A percentile compares a stretch with the other conserved stretches of the same genome.
phyloP scores from a whole-genome alignment of 1,140 invertebrate genomes.

The Cyphomyrmex costatus region DNA sequence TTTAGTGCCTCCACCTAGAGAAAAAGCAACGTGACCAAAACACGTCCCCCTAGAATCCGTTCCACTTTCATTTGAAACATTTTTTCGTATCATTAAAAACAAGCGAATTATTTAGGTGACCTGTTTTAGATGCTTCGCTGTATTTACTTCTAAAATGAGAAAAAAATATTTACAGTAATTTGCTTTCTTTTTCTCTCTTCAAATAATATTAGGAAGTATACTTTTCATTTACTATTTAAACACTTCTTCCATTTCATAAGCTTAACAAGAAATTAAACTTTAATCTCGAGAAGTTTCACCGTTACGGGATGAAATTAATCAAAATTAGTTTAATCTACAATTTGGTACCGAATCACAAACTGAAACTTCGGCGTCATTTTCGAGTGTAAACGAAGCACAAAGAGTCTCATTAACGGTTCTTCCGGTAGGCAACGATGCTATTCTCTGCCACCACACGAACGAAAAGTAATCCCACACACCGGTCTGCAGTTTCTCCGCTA shows the following conservation, averaged over 20 bases:
- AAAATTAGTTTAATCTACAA: conserved; percentile 48
- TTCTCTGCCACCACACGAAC: conserved; percentile 12
- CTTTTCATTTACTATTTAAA: conserved; percentile 4
- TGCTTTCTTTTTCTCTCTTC: background rate
- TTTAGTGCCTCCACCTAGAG: too few relatives aligned
- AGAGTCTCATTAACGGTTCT: conserved; percentile 48
- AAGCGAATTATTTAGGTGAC: too few relatives aligned
- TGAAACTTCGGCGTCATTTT: conserved; percentile 29
- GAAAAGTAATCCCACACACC: conserved; percentile 27
- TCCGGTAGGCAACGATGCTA: conserved; percentile 29
- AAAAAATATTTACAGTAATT: background rate
- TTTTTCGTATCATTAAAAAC: too few relatives aligned
- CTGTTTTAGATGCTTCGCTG: too few relatives aligned
- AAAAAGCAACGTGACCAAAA: too few relatives aligned
- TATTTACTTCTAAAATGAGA: background rate
- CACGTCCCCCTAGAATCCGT: too few relatives aligned
- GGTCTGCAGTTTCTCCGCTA: conserved; percentile 4
- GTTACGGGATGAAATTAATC: conserved; percentile 23
- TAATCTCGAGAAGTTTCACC: conserved; percentile 19
- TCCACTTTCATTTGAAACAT: too few relatives aligned
- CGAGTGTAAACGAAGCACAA: conserved; percentile 43
- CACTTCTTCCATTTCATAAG: background rate
- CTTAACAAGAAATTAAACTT: conserved; percentile 29
- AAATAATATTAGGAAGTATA: conserved; percentile 36
- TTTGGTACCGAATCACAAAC: conserved; percentile 15